Base-by-base conservation (phyloP, 2,113 vertebrate species). In the Poeciliopsis occidentalis region DNA sequence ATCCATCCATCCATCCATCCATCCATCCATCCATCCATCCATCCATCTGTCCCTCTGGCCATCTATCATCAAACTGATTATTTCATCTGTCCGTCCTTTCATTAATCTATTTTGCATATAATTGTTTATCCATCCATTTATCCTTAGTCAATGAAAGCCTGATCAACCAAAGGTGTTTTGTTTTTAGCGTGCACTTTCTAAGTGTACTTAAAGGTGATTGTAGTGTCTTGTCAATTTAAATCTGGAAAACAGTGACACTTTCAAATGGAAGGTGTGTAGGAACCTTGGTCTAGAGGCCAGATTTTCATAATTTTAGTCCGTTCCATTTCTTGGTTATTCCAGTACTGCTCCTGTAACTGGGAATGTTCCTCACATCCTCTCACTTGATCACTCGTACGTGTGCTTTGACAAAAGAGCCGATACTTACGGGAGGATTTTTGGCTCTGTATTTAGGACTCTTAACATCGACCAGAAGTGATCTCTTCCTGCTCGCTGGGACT, bases 221-320 rank as follows among this genome's bases (percentile, higher is more conserved):
- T 8, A 6, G 51, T 22, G 24, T 24, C 51, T 54, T 22, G 22
- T 24, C 39, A 54, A 10, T 54, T 54, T 54, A 17, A 24, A 5
- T 17, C 15, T 47, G 44, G 6, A 8, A 54, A 24, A 24, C 7
- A n/a, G 19, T 24, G 51, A 10, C 22, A 54, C 24, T 54, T 54
- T 54, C 6, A 24, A 54, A 10, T 54, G 51, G 24, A 54, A 54
- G 51, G 51, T 54, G 51, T 54, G 19, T n/a, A 24, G 15, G 22
- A 54, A n/a, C 51, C 47, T 60, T 32, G 65, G 80, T 80, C 82
- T 78, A 81, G 76, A 82, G 79, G 88, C 57, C 63, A 70, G 3
- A 72, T 34, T 64, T 3, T 13, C 39, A 47, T 19, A 5, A 15
- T 47, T 47, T 47, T 19, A 47, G 44, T 19, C 44, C 19, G 44